Conservation (phyloP, 2,888 invertebrate species). For the Chrysotoxum bicinctum region DNA sequence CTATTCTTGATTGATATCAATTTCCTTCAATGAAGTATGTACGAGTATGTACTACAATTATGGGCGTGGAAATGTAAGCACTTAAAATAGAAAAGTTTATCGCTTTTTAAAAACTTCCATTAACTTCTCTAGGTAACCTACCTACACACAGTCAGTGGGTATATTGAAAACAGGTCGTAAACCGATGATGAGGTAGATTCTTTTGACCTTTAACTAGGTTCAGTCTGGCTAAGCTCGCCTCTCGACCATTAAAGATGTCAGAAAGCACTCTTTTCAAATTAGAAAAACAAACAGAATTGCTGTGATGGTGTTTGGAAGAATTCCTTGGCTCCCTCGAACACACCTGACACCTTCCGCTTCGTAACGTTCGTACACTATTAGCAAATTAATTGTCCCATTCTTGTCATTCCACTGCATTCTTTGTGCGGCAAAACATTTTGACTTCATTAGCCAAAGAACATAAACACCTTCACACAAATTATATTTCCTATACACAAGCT, state of each 20-base stretch:
- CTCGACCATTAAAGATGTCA: not conserved
- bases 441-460: constrained; percentile 60
- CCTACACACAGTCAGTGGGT: not conserved
- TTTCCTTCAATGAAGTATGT: no score
- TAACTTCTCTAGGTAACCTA: not conserved
- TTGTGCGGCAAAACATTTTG: constrained; percentile 55
- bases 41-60: no score
- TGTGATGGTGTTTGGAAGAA: not conserved
- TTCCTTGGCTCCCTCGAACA: not conserved
- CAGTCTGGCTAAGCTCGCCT: not conserved
- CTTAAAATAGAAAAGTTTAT: constrained; percentile 6
- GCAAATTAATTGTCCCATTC: constrained; percentile 40
- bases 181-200: not conserved
- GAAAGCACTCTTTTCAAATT: not conserved
- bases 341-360: constrained; percentile 28
- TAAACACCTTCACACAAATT: constrained; percentile 65
- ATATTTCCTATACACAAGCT: constrained; percentile 11
- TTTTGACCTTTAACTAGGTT: constrained; percentile 1
- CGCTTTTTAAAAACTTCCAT: not conserved
- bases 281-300: not conserved
- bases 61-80: constrained; percentile 16
- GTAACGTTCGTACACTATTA: constrained; percentile 19
- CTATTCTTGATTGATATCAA: constrained; percentile 30
- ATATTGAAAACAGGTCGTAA: constrained; percentile 6
- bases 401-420: constrained; percentile 56